Evolutionary conservation across 1,140 invertebrate species (phyloP), one percentile per base, ranked within the genome.

Genomic region (Amyelois transitella): DNA sequence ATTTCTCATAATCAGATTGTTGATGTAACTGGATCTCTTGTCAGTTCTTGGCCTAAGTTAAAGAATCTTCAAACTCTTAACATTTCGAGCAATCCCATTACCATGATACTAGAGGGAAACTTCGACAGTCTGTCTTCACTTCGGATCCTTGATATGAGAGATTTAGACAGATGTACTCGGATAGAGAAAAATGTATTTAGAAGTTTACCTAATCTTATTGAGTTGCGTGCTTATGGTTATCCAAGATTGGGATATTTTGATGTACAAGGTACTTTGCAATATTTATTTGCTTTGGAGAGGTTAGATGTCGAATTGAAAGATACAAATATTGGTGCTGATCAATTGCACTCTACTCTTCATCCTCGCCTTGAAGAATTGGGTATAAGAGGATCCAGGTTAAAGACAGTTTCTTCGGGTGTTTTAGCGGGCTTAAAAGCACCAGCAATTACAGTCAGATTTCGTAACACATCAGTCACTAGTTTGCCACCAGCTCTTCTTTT

Each of bases 271-370:
- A 91, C 96, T 22, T 78, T 97, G 3, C 92, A 94, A 63, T 90
- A 91, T 52, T 88, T 96, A 72, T 90, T 91, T 2, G 91, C 92
- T 0, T 72, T 96, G 21, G 91, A 95, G 81, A 89, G 85, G 43
- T 79, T 97, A 1, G 94, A 96, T 64, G 92, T 97, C 47, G 96
- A 98, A 88, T 91, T 96, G 0, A 97, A 97, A 78, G 96, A 97
- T 72, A 85, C 92, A 0, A 91, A 91, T 44, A 92, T 97, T 44
- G 93, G 95, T 20, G 92, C 94, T 60, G 95, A 97, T 73, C 95
- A 97, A 72, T 82, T 97, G 10, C 93, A 94, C 55, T 91, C 94
- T 0, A 91, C 92, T 14, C 91, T 94, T 67, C 94, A 96, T 82
- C 94, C 96, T 3, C 88, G 95, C n/a, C 86, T 97, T 0, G 90